Evolutionary conservation across 2,113 vertebrate genomes (phyloP).

Genomic region (Epinephelus fuscoguttatus): DNA sequence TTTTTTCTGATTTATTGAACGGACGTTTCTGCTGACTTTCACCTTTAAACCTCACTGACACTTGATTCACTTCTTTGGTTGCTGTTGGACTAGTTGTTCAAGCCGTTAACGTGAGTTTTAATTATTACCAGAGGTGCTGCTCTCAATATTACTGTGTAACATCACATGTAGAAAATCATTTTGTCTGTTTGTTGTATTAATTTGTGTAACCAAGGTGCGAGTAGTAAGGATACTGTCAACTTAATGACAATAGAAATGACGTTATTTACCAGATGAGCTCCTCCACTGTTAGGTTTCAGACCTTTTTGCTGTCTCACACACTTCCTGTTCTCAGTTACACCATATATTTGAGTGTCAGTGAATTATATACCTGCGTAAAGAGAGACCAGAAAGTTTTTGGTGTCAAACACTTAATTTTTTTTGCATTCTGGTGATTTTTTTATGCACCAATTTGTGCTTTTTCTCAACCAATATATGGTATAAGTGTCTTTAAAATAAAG

Average conservation of each 20-base stretch:
- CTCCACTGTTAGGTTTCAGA: neutral
- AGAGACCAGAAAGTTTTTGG: too few species aligned
- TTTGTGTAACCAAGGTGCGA: neutral
- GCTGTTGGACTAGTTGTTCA: neutral
- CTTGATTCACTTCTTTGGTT: neutral
- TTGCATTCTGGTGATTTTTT: too few species aligned
- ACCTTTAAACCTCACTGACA: neutral
- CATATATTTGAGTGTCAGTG: neutral
- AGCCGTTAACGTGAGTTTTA: neutral
- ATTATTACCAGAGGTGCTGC: neutral
- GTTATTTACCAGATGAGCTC: neutral
- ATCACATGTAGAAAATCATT: neutral
- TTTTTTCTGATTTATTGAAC: neutral
- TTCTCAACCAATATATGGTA: too few species aligned
- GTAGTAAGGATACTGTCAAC: neutral
- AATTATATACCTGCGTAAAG: neutral
- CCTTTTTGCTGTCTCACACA: neutral
- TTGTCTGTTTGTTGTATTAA: neutral
- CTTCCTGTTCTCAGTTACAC: neutral
- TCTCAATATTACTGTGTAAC: neutral
- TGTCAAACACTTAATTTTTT: too few species aligned
- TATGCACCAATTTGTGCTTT: too few species aligned
- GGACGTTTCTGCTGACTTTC: neutral
- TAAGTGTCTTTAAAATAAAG: too few species aligned
- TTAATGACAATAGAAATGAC: neutral